Base-by-base conservation (phyloP, 1,140 invertebrate species). In the Bombus haemorrhoidalis region DNA sequence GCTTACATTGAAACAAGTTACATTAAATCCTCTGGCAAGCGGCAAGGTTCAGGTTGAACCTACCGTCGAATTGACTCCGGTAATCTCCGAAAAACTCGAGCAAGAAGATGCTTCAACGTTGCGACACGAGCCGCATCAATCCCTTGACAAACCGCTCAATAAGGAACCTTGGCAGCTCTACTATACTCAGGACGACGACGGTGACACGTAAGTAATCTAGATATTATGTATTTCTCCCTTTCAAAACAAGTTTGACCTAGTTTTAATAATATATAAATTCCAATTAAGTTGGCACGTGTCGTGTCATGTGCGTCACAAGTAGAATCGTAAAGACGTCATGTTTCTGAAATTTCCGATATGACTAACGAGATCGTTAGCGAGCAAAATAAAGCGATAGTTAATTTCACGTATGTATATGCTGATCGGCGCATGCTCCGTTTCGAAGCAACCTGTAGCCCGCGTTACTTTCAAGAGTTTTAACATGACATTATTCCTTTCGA, bases 151-250 rank as follows among this genome's bases (percentile, higher is more conserved):
- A 66, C 87, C 85, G 66, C 8, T 66, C 86, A 83, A 80, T 72
- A 92, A 93, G 89, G 87, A 92, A 47, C 91, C 95, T 57, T 96
- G 96, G 95, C 94, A 96, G 93, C 92, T 96, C 86, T 96, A 96
- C 83, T 97, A 96, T 91, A 93, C 95, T 83, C 96, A 96, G 88
- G 96, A 97, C 91, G 96, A 97, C 81, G 97, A 97, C 87, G 97
- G 97, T 69, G 97, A 97, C 92, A 97, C 97, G 96, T 97, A 95
- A 97, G 97, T 97, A 75, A 81, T 32, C 25, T 57, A 43, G 12
- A 0, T 47, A 3, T 68, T 12, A 15, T 81, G 28, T 68, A n/a
- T 59, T 43, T 80, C 25, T 22, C 3, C 41, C 2, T 83, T 32
- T 34, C 12, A 32, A 81, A 59, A 71, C 43, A 71, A 81, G 28